A percentile compares a stretch with the other conserved stretches of the same genome.
Conservation (phyloP, 1,140 invertebrate species). For the Varroa destructor region DNA sequence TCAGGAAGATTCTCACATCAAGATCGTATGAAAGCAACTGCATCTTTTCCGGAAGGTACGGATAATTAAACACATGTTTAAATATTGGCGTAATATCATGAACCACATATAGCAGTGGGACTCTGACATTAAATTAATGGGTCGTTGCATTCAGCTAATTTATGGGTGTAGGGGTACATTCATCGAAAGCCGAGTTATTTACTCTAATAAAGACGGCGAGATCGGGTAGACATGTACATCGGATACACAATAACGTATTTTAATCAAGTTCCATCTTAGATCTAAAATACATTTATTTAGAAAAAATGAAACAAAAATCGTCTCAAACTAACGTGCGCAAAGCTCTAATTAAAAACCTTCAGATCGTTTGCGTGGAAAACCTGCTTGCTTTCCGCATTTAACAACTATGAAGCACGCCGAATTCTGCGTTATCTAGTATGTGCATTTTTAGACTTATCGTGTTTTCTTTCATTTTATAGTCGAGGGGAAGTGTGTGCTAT, state of each 20-base stretch:
- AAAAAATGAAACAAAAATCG: too few species aligned
- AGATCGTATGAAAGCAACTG: constrained; percentile 42
- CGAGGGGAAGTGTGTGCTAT: constrained; percentile 83
- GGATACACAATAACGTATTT: too few species aligned
- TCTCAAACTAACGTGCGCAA: too few species aligned
- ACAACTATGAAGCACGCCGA: background rate
- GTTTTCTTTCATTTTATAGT: constrained; percentile 43
- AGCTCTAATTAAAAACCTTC: too few species aligned
- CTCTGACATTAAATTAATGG: background rate
- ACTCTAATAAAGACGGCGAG: too few species aligned
- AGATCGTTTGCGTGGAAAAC: too few species aligned
- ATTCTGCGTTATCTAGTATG: background rate
- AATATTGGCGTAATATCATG: background rate
- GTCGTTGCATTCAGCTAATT: background rate
- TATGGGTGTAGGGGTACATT: too few species aligned
- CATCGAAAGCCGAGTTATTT: too few species aligned
- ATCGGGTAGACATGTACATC: too few species aligned
- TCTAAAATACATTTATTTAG: too few species aligned
- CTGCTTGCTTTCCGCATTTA: too few species aligned
- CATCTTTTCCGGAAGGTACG: constrained; percentile 42
- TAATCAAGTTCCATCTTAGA: too few species aligned
- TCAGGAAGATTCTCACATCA: constrained; percentile 66
- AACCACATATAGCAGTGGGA: background rate
- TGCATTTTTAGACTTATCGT: background rate
- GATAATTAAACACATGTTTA: background rate